Percentiles rank a stretch among this genome's conserved stretches.
These are phyloP conservation scores for Bos javanicus DNA, from an alignment of 2,113 vertebrate genomes.

Conservation along the genomic window DNA sequence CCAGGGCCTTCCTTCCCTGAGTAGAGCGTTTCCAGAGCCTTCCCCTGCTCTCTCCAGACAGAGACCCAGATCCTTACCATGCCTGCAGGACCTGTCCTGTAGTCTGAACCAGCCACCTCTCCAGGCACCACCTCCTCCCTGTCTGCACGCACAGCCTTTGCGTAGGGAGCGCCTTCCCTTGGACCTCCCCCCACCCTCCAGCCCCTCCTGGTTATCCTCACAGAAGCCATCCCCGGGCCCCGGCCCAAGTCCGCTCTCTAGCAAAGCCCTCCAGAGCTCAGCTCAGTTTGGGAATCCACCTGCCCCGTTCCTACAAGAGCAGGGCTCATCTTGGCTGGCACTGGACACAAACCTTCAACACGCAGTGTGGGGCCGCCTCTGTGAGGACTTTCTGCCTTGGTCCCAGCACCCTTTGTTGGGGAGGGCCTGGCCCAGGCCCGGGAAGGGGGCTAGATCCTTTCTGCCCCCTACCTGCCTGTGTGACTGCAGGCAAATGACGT, in stretches of 20 bases:
- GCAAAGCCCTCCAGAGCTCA: fast-evolving
- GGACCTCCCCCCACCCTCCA: background rate
- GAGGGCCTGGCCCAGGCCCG: background rate
- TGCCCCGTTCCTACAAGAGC: background rate
- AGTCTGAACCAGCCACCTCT: background rate
- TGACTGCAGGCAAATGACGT: background rate
- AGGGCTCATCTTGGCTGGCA: background rate
- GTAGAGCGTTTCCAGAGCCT: background rate
- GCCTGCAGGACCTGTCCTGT: background rate
- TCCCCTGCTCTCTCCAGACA: background rate
- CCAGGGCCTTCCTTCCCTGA: background rate
- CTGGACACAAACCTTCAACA: background rate
- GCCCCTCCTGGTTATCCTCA: background rate
- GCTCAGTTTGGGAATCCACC: background rate
- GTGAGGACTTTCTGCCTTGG: background rate
- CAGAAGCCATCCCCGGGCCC: background rate
- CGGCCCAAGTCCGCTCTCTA: background rate
- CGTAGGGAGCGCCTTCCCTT: too few species aligned
- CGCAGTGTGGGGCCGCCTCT: fast-evolving
- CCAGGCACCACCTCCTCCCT: too few species aligned
- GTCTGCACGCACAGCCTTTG: too few species aligned
- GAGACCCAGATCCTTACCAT: background rate
- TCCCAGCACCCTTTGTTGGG: background rate
- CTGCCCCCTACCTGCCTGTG: background rate
- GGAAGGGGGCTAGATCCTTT: background rate